These are phyloP conservation scores for Diplodus puntazzo DNA, from an alignment of 2,797 vertebrate genomes.

Conservation along the genomic window DNA sequence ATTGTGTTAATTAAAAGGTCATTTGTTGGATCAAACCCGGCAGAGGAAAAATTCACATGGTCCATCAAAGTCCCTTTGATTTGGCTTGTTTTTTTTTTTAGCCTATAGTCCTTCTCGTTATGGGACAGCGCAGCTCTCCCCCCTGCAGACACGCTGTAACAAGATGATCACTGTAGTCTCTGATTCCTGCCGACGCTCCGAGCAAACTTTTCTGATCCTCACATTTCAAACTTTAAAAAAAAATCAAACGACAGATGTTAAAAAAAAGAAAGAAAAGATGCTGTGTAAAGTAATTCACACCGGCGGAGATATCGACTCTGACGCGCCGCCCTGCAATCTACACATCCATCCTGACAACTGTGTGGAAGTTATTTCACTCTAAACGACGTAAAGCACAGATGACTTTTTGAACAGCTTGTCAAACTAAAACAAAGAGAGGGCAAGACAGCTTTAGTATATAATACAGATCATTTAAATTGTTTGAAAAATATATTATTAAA, in stretches of 20 bases:
- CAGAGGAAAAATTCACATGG: constrained; percentile 82
- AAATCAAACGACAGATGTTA: constrained; percentile 7
- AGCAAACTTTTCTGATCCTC: constrained; percentile 35
- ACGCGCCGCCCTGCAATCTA: background rate
- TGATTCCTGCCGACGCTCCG: constrained; percentile 49
- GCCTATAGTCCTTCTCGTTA: constrained; percentile 59
- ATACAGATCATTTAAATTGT: background rate
- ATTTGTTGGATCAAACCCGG: constrained; percentile 86
- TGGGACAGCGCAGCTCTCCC: constrained; percentile 2
- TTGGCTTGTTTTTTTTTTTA: constrained; percentile 56
- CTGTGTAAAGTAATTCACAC: constrained; percentile 14
- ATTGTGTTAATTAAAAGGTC: constrained; percentile 89
- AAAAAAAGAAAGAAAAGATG: background rate
- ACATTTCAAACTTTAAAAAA: constrained; percentile 49
- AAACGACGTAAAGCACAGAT: background rate
- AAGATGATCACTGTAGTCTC: constrained; percentile 65
- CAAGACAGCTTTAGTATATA: background rate
- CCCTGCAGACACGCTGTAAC: constrained; percentile 50
- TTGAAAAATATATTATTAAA: background rate
- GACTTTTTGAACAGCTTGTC: constrained; percentile 2
- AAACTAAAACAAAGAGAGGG: background rate
- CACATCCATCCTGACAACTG: background rate
- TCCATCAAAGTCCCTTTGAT: constrained; percentile 81
- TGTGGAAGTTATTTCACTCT: constrained; percentile 1
- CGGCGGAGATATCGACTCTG: constrained; percentile 19